phyloP scores from a whole-genome alignment of 2,888 invertebrate genomes.

The Plusia festucae region DNA sequence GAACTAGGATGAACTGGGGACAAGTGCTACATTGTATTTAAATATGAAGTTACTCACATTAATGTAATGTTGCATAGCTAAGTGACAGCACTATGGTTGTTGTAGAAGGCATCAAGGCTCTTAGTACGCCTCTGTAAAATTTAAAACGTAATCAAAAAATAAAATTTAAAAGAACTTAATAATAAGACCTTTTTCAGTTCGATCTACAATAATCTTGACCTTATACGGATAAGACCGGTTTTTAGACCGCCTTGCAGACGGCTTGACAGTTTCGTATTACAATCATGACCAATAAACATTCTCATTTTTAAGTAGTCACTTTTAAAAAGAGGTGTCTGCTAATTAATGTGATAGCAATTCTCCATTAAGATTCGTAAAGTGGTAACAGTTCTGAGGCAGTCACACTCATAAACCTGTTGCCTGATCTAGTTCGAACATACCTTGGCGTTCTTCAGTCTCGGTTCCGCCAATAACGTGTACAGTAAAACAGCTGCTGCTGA shows the following conservation, averaged over 20 bases:
- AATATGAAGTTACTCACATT: too few relatives aligned
- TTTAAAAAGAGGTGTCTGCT: not conserved
- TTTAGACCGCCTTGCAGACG: conserved; percentile 2
- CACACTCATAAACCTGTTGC: not conserved
- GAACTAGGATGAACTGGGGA: conserved; percentile 91
- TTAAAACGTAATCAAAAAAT: not conserved
- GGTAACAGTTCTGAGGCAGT: not conserved
- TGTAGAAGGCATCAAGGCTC: not conserved
- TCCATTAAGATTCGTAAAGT: not conserved
- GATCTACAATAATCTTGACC: conserved; percentile 5
- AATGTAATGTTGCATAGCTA: not conserved
- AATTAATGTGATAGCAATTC: not conserved
- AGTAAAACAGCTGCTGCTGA: conserved; percentile 95
- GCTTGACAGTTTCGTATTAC: not conserved
- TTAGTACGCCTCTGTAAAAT: not conserved
- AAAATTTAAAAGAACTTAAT: not conserved
- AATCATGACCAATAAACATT: not conserved
- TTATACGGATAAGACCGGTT: not conserved
- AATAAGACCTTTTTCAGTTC: conserved; percentile 1
- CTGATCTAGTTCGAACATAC: conserved; percentile 70
- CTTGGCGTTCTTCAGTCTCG: conserved; percentile 91
- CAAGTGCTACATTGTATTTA: not conserved
- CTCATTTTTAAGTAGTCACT: not conserved
- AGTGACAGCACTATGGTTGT: not conserved
- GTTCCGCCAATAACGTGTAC: conserved; percentile 93